A percentile compares a stretch with the other conserved stretches of the same genome.
Conservation (phyloP, 2,888 invertebrate genomes). For the Leptinotarsa tumamoca region DNA sequence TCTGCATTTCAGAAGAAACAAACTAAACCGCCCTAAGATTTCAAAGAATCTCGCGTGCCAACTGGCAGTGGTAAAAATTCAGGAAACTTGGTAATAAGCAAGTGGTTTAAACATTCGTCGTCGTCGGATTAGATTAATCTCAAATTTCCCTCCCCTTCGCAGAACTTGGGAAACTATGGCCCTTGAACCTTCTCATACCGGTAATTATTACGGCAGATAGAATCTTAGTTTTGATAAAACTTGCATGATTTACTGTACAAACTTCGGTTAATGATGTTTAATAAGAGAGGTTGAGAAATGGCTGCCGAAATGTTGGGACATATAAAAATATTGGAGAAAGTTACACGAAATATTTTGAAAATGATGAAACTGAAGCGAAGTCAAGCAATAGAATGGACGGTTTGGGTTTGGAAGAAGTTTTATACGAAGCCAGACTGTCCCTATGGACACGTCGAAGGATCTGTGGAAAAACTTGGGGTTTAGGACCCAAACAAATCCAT, state of each 20-base stretch:
- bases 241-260: conserved; percentile 39
- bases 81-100: conserved; percentile 16
- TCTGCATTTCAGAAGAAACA: not conserved
- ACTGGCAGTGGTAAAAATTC: conserved; percentile 18
- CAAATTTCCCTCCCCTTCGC: conserved; percentile 19
- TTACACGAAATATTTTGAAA: not conserved
- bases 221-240: conserved; percentile 42
- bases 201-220: conserved; percentile 41
- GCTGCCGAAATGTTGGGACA: conserved; percentile 21
- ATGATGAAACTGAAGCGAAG: not conserved
- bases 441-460: too few species aligned
- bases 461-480: too few species aligned
- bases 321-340: conserved; percentile 14
- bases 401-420: too few species aligned
- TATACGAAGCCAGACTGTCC: too few species aligned
- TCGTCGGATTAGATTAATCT: conserved; percentile 26
- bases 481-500: too few species aligned
- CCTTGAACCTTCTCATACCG: conserved; percentile 33
- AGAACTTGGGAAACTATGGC: conserved; percentile 33
- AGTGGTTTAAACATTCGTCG: conserved; percentile 34
- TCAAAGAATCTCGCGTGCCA: conserved; percentile 4
- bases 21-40: not conserved
- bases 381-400: too few species aligned
- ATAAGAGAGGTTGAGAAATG: conserved; percentile 34
- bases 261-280: conserved; percentile 41